Evolutionary conservation across 2,797 vertebrate species (phyloP).

Genomic region (Bradypodion pumilum): DNA sequence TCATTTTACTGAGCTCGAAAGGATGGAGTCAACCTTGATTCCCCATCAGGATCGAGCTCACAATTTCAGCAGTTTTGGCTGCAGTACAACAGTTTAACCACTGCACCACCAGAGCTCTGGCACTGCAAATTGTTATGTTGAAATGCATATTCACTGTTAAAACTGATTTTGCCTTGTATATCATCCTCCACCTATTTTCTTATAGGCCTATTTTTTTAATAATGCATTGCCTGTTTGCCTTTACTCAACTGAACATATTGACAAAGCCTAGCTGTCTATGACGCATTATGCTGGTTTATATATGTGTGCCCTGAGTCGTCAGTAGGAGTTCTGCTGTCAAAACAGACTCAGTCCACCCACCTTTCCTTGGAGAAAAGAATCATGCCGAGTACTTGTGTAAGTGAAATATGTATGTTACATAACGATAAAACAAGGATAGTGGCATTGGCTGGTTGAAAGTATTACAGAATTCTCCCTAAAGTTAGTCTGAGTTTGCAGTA

Average conservation of each 20-base stretch:
- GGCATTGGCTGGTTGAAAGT: neutral
- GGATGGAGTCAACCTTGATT: too few species aligned
- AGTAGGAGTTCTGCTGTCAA: neutral
- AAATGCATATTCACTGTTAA: neutral
- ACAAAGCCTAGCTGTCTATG: neutral
- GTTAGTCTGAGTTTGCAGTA: neutral
- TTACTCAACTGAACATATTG: neutral
- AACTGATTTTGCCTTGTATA: neutral
- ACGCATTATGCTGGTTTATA: neutral
- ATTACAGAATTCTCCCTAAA: neutral
- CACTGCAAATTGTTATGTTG: neutral
- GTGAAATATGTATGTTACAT: neutral
- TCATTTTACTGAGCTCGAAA: too few species aligned
- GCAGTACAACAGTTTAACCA: too few species aligned
- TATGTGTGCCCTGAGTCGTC: neutral
- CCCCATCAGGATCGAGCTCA: too few species aligned
- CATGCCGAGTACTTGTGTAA: neutral
- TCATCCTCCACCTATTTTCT: neutral
- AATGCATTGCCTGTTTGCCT: neutral
- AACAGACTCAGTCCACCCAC: conserved; percentile 10
- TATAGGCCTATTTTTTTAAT: neutral
- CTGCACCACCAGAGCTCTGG: neutral
- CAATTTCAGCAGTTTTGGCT: too few species aligned
- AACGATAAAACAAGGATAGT: neutral
- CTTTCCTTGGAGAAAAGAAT: neutral